Evolutionary conservation across 2,113 vertebrate species (phyloP), one percentile per base, ranked within the genome.

Genomic region (Mus spicilegus): DNA sequence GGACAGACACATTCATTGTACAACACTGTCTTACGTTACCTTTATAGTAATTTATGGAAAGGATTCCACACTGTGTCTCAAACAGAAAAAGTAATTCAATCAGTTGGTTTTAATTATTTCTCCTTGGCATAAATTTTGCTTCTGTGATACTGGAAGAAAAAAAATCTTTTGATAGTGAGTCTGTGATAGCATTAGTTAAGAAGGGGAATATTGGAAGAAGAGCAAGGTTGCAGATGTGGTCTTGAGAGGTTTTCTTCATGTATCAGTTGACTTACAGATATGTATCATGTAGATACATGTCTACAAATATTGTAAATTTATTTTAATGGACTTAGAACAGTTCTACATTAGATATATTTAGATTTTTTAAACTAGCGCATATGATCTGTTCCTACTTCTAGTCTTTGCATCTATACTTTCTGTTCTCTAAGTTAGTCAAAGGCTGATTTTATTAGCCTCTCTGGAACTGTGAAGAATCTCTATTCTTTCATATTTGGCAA

Each of bases 401-500:
- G 77, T 19, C 67, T 96, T 91, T 96, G 46, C 28, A 51, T 95
- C 92, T 93, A 73, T 70, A 65, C 24, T 93, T 94, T 96, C 13
- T 94, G 16, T 49, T 75, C 56, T 94, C 4, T 85, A 84, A 93
- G 84, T 91, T 76, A 93, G 72, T 85, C 85, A 82, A 91, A 67
- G 89, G 26, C 76, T 91, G 73, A 81, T 56, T 90, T 90, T 90
- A 51, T 87, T 96, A 94, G 51, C 73, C 82, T 91, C 97, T 95
- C 82, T 96, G 91, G 89, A 91, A 80, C 42, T 86, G 56, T 73
- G 36, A 91, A 93, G 78, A 87, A 67, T 89, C 33, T 72, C 13
- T 63, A 16, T 49, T 91, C 77, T 94, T 96, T 92, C 22, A 69
- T 75, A 95, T 96, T 96, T 84, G 95, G 94, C 91, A 96, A 4